phyloP scores from a whole-genome alignment of 2,888 invertebrate species.

The Pycnomerus fuliginosus region DNA sequence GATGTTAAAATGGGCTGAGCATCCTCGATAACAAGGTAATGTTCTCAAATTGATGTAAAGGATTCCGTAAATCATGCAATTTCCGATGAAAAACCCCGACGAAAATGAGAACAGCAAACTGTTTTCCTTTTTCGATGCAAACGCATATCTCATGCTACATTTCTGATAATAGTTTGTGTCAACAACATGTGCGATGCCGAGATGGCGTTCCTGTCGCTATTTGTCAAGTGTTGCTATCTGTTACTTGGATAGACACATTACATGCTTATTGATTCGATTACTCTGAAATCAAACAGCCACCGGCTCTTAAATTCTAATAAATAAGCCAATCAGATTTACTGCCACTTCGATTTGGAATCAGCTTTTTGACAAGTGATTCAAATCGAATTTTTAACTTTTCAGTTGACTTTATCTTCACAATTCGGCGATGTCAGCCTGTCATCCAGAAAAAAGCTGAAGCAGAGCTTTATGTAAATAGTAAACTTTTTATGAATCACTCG shows the following conservation, averaged over 20 bases:
- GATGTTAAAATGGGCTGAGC: too few relatives aligned
- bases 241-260: slow-evolving; percentile 20
- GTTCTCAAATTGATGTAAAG: too few relatives aligned
- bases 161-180: slow-evolving; percentile 23
- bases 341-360: too few relatives aligned
- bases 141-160: slow-evolving; percentile 21
- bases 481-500: too few relatives aligned
- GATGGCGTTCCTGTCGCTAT: slow-evolving; percentile 18
- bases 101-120: slow-evolving; percentile 18
- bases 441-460: too few relatives aligned
- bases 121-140: slow-evolving; percentile 16
- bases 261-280: slow-evolving; percentile 25
- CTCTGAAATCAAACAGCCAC: slow-evolving; percentile 22
- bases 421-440: too few relatives aligned
- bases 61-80: slow-evolving; percentile 10
- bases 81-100: slow-evolving; percentile 11
- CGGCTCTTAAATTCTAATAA: slow-evolving; percentile 15
- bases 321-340: slow-evolving; percentile 21
- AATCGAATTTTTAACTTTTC: too few relatives aligned
- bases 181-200: slow-evolving; percentile 19
- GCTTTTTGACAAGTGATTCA: too few relatives aligned
- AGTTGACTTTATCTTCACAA: too few relatives aligned
- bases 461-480: too few relatives aligned
- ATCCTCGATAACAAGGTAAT: too few relatives aligned
- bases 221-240: slow-evolving; percentile 21